Conservation (phyloP, 2,113 vertebrate species). For the Petromus typicus region DNA sequence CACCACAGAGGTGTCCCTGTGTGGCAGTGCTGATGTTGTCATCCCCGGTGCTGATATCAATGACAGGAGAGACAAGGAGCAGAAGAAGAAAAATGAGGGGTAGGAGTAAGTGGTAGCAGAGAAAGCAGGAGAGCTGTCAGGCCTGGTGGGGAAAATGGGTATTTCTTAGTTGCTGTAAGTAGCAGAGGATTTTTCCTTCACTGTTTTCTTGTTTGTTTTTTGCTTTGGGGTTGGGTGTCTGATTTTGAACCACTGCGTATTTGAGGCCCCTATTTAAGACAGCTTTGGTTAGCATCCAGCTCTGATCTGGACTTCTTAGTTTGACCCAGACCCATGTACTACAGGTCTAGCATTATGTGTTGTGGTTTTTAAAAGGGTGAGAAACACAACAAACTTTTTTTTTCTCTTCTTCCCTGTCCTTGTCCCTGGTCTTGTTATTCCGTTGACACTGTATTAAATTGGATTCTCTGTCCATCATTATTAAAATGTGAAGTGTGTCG, state of each 20-base stretch:
- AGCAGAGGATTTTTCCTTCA: neutral
- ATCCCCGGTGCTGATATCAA: neutral
- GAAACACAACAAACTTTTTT: neutral
- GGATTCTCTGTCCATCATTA: constrained; percentile 90
- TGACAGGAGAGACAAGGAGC: neutral
- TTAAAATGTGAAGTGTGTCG: constrained; percentile 92
- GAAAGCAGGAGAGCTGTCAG: neutral
- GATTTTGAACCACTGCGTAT: neutral
- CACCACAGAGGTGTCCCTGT: fast-evolving
- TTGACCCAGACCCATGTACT: neutral
- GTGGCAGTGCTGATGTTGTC: fast-evolving
- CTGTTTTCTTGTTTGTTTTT: neutral
- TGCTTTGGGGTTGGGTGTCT: no score
- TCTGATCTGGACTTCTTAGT: neutral
- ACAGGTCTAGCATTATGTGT: fast-evolving
- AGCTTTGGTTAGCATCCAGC: neutral
- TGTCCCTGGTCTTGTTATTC: constrained; percentile 83
- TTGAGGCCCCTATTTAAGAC: neutral
- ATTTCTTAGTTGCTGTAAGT: neutral
- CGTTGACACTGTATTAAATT: constrained; percentile 85
- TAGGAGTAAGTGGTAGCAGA: neutral
- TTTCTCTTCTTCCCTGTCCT: constrained; percentile 51
- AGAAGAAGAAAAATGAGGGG: neutral
- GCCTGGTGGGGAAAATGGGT: no score
- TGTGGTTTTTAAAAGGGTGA: neutral